These are phyloP conservation scores for Catagonus wagneri DNA, from an alignment of 2,113 vertebrate species.

Conservation along the genomic window DNA sequence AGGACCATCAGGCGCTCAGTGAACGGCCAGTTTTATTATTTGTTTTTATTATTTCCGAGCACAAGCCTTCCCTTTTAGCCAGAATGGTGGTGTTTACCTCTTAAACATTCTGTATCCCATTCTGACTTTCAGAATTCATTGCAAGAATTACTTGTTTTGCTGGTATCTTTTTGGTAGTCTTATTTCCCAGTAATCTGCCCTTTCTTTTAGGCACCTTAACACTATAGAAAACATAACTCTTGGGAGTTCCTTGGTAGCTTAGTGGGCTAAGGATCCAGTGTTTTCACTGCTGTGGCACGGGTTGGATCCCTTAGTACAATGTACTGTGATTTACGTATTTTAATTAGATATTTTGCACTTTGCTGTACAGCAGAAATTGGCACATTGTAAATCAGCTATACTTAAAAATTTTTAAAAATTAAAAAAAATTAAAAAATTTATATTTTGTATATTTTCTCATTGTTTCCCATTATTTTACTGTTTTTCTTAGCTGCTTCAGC, in stretches of 20 bases:
- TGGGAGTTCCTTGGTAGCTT: too few species aligned
- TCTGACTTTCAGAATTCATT: background rate
- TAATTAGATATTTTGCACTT: background rate
- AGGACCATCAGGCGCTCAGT: background rate
- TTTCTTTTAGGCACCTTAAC: slow-evolving; percentile 33
- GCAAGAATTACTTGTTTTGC: background rate
- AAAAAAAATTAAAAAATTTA: too few species aligned
- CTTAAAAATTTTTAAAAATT: too few species aligned
- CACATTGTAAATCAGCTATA: too few species aligned
- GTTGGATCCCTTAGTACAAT: background rate
- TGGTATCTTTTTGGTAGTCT: background rate
- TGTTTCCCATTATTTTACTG: background rate
- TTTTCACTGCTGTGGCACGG: too few species aligned
- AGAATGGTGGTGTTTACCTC: background rate
- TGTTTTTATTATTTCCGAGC: background rate
- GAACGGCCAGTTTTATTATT: background rate
- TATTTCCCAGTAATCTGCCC: background rate
- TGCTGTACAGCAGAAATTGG: too few species aligned
- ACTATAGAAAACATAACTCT: background rate
- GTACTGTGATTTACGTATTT: background rate
- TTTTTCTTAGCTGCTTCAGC: background rate
- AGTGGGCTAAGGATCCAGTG: too few species aligned
- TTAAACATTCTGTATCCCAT: background rate
- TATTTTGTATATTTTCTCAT: too few species aligned
- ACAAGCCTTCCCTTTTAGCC: background rate